Conservation (phyloP, 1,140 invertebrate species). For the Papilio glaucus region DNA sequence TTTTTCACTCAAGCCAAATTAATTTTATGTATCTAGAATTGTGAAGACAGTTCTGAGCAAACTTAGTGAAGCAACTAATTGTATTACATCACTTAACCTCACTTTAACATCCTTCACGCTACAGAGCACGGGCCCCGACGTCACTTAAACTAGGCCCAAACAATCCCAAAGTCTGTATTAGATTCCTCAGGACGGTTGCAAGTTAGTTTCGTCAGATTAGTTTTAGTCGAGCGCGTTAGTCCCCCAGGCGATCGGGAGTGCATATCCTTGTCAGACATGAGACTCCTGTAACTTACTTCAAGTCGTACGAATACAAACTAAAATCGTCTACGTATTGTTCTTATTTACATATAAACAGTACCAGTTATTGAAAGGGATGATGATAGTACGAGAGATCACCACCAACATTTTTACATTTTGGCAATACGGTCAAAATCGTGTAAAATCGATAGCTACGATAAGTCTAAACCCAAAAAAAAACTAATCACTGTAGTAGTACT, state of each 20-base stretch:
- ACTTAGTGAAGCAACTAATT: constrained; percentile 27
- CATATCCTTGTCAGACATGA: constrained; percentile 75
- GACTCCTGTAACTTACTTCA: constrained; percentile 64
- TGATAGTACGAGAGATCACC: too few species aligned
- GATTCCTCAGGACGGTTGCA: constrained; percentile 47
- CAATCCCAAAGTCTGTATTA: constrained; percentile 62
- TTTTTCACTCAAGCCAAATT: too few species aligned
- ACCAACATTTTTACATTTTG: too few species aligned
- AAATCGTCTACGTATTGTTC: constrained; percentile 45
- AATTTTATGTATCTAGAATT: constrained; percentile 26
- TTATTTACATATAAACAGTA: constrained; percentile 24
- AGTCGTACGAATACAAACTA: constrained; percentile 47
- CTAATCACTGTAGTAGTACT: too few species aligned
- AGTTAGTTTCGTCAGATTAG: constrained; percentile 68
- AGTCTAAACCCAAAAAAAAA: too few species aligned
- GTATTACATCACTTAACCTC: constrained; percentile 26
- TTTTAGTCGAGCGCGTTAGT: constrained; percentile 48
- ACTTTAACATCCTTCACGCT: constrained; percentile 16
- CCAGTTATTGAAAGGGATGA: constrained; percentile 8
- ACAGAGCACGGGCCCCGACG: constrained; percentile 9
- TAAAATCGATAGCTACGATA: too few species aligned
- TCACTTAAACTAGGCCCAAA: constrained; percentile 39
- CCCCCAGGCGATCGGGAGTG: constrained; percentile 58
- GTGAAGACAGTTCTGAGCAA: constrained; percentile 1
- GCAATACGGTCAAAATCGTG: too few species aligned